Evolutionary conservation across 2,113 vertebrate genomes (phyloP).

Genomic region (Sprattus sprattus): DNA sequence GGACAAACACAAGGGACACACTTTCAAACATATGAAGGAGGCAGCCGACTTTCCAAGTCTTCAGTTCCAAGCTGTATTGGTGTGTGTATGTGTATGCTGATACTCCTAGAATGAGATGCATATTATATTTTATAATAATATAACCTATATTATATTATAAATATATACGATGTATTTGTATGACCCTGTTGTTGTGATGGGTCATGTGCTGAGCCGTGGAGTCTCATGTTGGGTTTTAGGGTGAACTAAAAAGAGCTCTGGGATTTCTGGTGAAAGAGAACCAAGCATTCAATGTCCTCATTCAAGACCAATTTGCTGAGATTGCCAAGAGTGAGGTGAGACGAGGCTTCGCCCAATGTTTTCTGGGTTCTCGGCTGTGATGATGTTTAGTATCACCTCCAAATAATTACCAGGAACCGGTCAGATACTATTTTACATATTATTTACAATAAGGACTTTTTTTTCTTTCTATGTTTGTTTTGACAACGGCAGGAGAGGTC

Average conservation of each 20-base stretch:
- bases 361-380: too few species aligned
- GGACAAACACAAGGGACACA: constrained; percentile 52
- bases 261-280: background rate
- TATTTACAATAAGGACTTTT: too few species aligned
- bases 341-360: background rate
- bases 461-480: background rate
- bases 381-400: too few species aligned
- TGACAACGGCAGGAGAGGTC: background rate
- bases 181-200: background rate
- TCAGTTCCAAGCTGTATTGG: too few species aligned
- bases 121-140: too few species aligned
- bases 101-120: too few species aligned
- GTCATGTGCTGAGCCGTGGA: background rate
- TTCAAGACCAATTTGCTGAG: background rate
- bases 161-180: too few species aligned
- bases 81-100: background rate
- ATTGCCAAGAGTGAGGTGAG: background rate
- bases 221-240: background rate
- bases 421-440: too few species aligned
- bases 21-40: constrained; percentile 55
- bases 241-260: background rate
- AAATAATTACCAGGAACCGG: too few species aligned
- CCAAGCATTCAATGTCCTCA: background rate
- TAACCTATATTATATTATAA: too few species aligned
- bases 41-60: constrained; percentile 23